phyloP scores from a whole-genome alignment of 2,797 vertebrate genomes.

The Todus mexicanus region DNA sequence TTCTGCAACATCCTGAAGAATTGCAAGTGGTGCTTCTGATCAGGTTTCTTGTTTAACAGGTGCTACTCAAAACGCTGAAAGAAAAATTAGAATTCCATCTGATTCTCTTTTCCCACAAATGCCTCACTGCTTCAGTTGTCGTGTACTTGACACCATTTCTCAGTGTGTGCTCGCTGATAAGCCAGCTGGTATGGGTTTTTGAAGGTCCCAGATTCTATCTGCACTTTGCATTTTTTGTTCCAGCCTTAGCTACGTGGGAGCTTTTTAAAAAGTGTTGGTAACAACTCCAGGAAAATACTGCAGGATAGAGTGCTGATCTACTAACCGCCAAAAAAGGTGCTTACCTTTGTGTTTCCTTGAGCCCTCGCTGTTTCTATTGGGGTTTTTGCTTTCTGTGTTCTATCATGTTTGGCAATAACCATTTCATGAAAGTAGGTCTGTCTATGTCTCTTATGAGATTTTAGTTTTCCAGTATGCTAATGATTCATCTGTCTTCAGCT shows the following conservation, averaged over 20 bases:
- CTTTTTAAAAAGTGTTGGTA: background rate
- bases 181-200: background rate
- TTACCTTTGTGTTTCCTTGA: background rate
- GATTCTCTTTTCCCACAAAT: background rate
- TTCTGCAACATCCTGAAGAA: background rate
- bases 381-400: slow-evolving; percentile 21
- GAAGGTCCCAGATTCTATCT: background rate
- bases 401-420: background rate
- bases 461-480: background rate
- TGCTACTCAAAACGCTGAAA: background rate
- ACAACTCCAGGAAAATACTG: background rate
- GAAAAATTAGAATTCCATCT: background rate
- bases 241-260: background rate
- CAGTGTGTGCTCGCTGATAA: background rate
- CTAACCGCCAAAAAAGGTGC: background rate
- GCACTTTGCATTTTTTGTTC: background rate
- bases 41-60: background rate
- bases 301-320: background rate
- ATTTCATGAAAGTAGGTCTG: background rate
- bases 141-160: background rate
- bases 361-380: background rate
- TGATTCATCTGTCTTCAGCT: slow-evolving; percentile 9
- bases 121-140: background rate
- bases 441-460: background rate
- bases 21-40: background rate